A percentile compares a stretch with the other conserved stretches of the same genome.
Conservation (phyloP, 2,113 vertebrate genomes). For the Andinoacara biseriatus region DNA sequence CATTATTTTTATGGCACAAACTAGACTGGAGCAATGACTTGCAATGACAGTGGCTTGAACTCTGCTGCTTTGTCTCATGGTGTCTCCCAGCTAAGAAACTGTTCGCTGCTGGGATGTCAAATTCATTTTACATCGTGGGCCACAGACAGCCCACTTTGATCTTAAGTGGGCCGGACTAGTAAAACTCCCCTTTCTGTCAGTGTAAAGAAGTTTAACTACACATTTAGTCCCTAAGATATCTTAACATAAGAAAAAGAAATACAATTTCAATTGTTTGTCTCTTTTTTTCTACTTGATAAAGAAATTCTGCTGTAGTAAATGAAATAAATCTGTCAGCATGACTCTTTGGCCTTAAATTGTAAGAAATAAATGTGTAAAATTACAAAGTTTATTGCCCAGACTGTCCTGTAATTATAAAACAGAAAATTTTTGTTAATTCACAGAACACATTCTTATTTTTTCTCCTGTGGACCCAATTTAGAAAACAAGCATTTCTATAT, state of each 20-base stretch:
- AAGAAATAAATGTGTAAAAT: neutral
- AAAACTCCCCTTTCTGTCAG: neutral
- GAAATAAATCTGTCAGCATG: neutral
- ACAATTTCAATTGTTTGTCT: neutral
- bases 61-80: neutral
- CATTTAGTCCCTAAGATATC: neutral
- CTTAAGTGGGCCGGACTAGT: neutral
- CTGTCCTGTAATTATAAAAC: no score
- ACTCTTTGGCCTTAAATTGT: neutral
- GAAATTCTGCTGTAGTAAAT: neutral
- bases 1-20: neutral
- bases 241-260: neutral
- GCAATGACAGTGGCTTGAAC: neutral
- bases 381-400: neutral
- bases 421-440: no score
- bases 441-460: no score
- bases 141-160: no score
- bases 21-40: neutral
- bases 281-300: neutral
- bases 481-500: neutral
- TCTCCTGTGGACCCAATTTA: no score
- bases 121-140: no score
- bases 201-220: neutral
- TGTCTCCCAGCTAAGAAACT: constrained; percentile 5
- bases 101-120: neutral